phyloP scores from a whole-genome alignment of 1,140 invertebrate species.

The Phortica variegata region DNA sequence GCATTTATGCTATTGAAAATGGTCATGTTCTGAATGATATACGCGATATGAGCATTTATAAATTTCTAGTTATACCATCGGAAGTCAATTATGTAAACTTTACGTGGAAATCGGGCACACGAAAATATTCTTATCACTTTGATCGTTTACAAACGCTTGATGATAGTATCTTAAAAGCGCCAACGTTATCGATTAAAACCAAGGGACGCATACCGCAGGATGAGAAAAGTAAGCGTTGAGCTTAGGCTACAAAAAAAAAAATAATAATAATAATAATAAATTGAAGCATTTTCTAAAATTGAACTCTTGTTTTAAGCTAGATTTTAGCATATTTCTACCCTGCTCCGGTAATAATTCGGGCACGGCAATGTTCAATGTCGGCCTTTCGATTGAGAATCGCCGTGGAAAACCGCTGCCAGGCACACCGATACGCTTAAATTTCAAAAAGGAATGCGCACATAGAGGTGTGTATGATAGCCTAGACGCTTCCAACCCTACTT shows the following conservation, averaged over 20 bases:
- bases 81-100: conserved; percentile 90
- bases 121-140: conserved; percentile 86
- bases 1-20: conserved; percentile 85
- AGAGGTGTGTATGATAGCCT: conserved; percentile 73
- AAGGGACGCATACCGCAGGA: conserved; percentile 80
- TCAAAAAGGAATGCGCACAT: conserved; percentile 92
- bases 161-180: conserved; percentile 78
- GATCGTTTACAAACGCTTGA: conserved; percentile 81
- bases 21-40: conserved; percentile 82
- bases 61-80: conserved; percentile 83
- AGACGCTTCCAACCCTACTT: conserved; percentile 57
- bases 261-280: background rate
- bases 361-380: conserved; percentile 84
- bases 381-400: conserved; percentile 79
- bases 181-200: conserved; percentile 82
- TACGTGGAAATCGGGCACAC: conserved; percentile 84
- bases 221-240: conserved; percentile 68
- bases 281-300: background rate
- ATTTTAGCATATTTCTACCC: conserved; percentile 88
- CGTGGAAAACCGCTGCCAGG: conserved; percentile 77
- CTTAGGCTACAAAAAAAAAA: background rate
- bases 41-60: conserved; percentile 85
- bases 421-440: conserved; percentile 83
- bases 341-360: conserved; percentile 88
- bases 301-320: conserved; percentile 59